Base-by-base conservation (phyloP, 2,888 invertebrate genomes). In the Drosophila hawaiiensis region DNA sequence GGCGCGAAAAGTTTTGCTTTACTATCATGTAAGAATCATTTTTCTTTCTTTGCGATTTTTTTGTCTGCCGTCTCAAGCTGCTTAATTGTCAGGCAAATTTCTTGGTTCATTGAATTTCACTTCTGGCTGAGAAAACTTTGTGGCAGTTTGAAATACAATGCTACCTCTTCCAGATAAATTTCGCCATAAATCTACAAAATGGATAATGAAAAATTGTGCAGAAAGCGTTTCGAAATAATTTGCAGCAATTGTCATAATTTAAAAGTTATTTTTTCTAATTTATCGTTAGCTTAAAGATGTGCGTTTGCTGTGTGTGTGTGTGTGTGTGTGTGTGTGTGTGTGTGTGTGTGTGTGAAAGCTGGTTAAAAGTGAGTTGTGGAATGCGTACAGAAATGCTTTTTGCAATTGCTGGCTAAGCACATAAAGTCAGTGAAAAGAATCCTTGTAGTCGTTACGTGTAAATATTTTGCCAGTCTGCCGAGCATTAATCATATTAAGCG, bases 401-500 rank as follows among this genome's bases (percentile, higher is more conserved):
- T 28, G 33, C 55, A 60, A 61, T 64, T 58, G 77, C 62, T 56
- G 49, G 66, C 54, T 47, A 64, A 76, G 76, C 67, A 67, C 60
- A 74, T 60, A 29, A 72, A 50, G 62, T 73, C 54, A 59, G 47
- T 22, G 19, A 16, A 55, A 61, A 31, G 69, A 66, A 77, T 68
- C 71, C 74, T 63, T 72, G 60, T 61, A 52, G 59, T 64, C 55
- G 47, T 41, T 61, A 82, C 88, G 85, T 88, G 88, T 80, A 84
- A 87, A 84, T 85, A 85, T 85, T 87, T 81, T 76, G 73, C 81
- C 67, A 73, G 74, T 71, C 75, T 71, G 73, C 72, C 59, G 61
- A 66, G 86, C 84, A 89, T 89, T 87, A 87, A 87, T 87, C 87
- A 87, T 83, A 86, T 87, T 80, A 89, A 84, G 77, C 31, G 75